Evolutionary conservation across 1,140 invertebrate species (phyloP), one percentile per base, ranked within the genome.

Genomic region (Globodera ellingtonae): DNA sequence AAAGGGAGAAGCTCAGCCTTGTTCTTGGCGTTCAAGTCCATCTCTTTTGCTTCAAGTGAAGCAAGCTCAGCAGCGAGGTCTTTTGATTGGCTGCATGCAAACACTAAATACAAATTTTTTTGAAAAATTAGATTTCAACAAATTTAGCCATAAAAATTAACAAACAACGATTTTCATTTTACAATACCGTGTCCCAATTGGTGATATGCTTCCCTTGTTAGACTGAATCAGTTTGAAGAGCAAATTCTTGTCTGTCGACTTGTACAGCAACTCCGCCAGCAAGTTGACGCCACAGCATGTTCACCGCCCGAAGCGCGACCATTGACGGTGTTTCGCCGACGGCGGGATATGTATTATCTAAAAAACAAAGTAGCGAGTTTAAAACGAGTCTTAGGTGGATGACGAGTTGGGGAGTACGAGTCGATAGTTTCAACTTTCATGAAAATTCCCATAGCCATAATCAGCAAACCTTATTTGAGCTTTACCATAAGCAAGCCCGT

Each of bases 1-100:
- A n/a, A n/a, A n/a, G n/a, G n/a, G n/a, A n/a, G n/a, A n/a, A n/a
- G n/a, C n/a, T 88, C 87, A 10, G 88, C 88, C 62, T 89, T 85
- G 75, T 89, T 89, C 52, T 80, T 87, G 8, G 83, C 86, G 79
- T 89, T 86, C 24, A 89, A 73, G 79, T 89, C 86, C 35, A 89
- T n/a, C 62, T 89, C 86, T 62, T 77, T 75, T 66, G 66, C 65
- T 84, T 84, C 50, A 87, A 72, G 71, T 83, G 80, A 7, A 89
- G 80, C 73, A 89, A 67, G 10, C 84, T 85, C 79, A 87, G 84
- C 48, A 89, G 67, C 10, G 87, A 81, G 6, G 81, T 81, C 79
- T 89, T 89, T 59, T 79, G 85, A 13, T 80, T 52, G 62, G 88
- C 87, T 0, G 81, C 80, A 62, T 89, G 88, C 50, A 89, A 82